Conservation (phyloP, 2,113 vertebrate genomes). For the Phainopepla nitens region DNA sequence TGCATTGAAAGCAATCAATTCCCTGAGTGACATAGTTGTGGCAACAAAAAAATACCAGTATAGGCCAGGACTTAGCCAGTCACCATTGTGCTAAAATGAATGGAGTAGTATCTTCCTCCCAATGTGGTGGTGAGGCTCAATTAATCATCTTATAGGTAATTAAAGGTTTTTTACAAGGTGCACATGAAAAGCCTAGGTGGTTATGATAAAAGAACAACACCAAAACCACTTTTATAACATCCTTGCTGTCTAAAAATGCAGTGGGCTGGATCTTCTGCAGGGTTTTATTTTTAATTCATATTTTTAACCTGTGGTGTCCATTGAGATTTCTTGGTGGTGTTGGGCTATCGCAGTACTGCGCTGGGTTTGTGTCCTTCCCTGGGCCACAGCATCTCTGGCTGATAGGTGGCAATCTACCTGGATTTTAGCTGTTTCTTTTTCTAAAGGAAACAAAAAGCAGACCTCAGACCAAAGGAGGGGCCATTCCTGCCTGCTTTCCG, state of each 20-base stretch:
- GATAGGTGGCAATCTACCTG: not conserved
- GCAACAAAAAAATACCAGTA: not conserved
- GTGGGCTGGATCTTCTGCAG: not conserved
- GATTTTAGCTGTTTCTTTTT: not conserved
- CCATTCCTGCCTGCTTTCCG: not conserved
- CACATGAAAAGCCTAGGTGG: not conserved
- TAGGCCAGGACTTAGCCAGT: not conserved
- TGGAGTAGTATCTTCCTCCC: not conserved
- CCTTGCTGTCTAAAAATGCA: not conserved
- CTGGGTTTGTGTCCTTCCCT: not conserved
- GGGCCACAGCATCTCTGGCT: not conserved
- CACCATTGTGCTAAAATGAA: not conserved
- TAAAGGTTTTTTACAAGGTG: constrained; percentile 16
- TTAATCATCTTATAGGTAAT: constrained; percentile 23
- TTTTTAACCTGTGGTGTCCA: not conserved
- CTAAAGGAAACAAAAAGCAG: not conserved
- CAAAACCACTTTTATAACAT: not conserved
- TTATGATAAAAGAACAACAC: constrained; percentile 3
- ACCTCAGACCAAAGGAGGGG: not conserved
- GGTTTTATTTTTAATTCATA: not conserved
- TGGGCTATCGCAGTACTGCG: not conserved
- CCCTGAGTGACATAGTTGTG: not conserved
- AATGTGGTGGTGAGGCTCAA: not conserved
- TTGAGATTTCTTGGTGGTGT: not conserved
- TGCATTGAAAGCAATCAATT: not conserved